Evolutionary conservation across 2,888 invertebrate species (phyloP), one percentile per base, ranked within the genome.

Genomic region (Cerceris ruficornis): DNA sequence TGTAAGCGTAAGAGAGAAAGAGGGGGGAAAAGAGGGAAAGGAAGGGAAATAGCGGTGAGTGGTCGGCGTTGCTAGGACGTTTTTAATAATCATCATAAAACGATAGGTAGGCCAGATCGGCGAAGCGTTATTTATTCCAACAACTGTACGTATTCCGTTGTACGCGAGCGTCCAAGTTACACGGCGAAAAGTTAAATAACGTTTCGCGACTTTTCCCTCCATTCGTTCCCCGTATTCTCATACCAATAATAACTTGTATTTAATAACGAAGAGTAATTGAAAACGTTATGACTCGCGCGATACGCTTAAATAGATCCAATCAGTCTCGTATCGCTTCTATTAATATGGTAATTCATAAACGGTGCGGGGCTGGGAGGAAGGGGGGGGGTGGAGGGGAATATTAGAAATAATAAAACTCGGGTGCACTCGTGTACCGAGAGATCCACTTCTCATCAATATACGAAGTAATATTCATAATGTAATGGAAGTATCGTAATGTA

Each of bases 401-500:
- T 85, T 77, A 81, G 76, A 79, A 80, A 83, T 85, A 83, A 84
- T 81, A 84, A 85, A 81, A 81, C 64, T 39, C 69, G 62, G 41
- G n/a, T 61, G 68, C 15, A 54, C 46, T 62, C 15, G 57, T 39
- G 52, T 17, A 17, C 42, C n/a, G 57, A 65, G 57, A 65, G 54
- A 65, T 66, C 65, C 64, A 39, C 57, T 70, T 59, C 75, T 83
- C 85, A 81, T 85, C 85, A 84, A 85, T 85, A 81, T 85, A 84
- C 81, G 72, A 78, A 84, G 85, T 83, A 85, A 85, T 85, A 85
- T 85, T 85, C 85, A 85, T 85, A 85, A 85, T 84, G 85, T 85
- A 85, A 85, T 85, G 85, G 85, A 81, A 83, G 81, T 81, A 80
- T 81, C 83, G 85, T 84, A 85, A 85, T 85, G 85, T 85, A 85